A percentile compares a stretch with the other conserved stretches of the same genome.
These are phyloP conservation scores for Aphelinus atriplicis DNA, from an alignment of 1,140 invertebrate genomes.

Conservation along the genomic window DNA sequence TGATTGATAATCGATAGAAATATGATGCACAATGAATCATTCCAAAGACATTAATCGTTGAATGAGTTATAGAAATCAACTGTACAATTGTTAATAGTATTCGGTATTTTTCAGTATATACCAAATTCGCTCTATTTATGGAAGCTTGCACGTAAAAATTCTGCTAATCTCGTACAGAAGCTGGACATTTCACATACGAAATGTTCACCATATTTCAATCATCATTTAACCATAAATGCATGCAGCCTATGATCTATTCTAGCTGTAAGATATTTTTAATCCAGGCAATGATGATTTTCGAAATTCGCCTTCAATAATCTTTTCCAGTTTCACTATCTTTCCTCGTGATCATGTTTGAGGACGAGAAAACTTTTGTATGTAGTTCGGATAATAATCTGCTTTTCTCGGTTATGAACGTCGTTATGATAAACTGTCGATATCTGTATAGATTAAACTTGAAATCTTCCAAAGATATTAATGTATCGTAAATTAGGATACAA, in stretches of 20 bases:
- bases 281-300: slow-evolving; percentile 30
- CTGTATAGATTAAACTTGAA: slow-evolving; percentile 31
- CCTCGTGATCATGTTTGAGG: slow-evolving; percentile 13
- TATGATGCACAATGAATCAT: background rate
- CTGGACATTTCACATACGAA: slow-evolving; percentile 34
- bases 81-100: slow-evolving; percentile 38
- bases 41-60: slow-evolving; percentile 14
- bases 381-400: slow-evolving; percentile 16
- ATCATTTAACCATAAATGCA: slow-evolving; percentile 51
- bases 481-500: slow-evolving; percentile 30
- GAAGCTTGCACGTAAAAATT: slow-evolving; percentile 36
- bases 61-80: slow-evolving; percentile 30
- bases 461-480: slow-evolving; percentile 25
- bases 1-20: slow-evolving; percentile 11
- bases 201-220: slow-evolving; percentile 34
- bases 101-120: slow-evolving; percentile 33
- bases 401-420: slow-evolving; percentile 15
- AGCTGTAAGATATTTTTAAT: slow-evolving; percentile 44
- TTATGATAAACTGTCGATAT: slow-evolving; percentile 20
- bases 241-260: slow-evolving; percentile 56
- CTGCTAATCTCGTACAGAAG: slow-evolving; percentile 32
- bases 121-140: slow-evolving; percentile 34
- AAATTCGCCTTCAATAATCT: slow-evolving; percentile 21
- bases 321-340: slow-evolving; percentile 8
- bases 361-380: slow-evolving; percentile 9